Evolutionary conservation across 2,113 vertebrate genomes (phyloP).

Genomic region (Raja brachyura): DNA sequence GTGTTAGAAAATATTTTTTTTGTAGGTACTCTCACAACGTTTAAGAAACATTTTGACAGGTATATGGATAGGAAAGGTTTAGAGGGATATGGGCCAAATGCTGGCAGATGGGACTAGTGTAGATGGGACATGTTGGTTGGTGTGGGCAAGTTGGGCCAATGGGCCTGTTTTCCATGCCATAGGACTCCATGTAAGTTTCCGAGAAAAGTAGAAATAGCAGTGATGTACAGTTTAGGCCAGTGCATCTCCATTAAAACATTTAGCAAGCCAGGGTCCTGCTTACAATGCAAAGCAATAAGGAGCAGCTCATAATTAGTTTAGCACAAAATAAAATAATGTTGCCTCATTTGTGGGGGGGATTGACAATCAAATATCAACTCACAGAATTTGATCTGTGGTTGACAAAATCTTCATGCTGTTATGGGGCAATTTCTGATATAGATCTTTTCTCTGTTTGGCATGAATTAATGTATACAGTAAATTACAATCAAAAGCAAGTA

Average conservation of each 20-base stretch:
- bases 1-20: neutral
- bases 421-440: neutral
- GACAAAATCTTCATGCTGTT: neutral
- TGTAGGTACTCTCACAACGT: no score
- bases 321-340: neutral
- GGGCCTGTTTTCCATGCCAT: no score
- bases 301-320: neutral
- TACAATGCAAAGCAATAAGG: neutral
- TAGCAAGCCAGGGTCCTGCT: neutral
- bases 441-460: neutral
- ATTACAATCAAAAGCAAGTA: neutral
- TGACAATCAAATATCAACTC: neutral
- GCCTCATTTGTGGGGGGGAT: neutral
- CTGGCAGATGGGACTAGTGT: no score
- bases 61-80: no score
- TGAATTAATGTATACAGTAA: neutral
- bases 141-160: no score
- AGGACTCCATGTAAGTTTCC: neutral
- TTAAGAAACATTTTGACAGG: no score
- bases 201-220: neutral
- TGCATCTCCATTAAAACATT: neutral
- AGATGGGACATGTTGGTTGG: no score
- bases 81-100: no score
- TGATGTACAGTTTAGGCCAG: neutral
- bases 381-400: neutral